Percentiles rank a stretch among this genome's conserved stretches.
phyloP scores from a whole-genome alignment of 2,888 invertebrate genomes.

The Drosophila hamatofila region DNA sequence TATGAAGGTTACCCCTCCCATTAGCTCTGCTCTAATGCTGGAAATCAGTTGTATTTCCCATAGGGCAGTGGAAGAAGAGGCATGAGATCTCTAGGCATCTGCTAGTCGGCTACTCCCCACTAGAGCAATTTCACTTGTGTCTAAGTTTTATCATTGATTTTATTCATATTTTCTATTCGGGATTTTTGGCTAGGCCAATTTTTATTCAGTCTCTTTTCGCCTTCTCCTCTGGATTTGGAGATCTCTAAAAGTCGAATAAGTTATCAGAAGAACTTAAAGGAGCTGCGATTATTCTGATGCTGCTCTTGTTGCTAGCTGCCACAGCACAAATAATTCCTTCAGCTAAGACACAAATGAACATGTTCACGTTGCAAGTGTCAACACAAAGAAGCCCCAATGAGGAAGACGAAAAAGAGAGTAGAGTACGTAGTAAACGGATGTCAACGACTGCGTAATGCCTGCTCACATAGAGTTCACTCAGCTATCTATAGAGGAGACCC shows the following conservation, averaged over 20 bases:
- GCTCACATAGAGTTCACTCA: not conserved
- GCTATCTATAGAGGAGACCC: too few species aligned
- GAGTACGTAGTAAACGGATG: not conserved
- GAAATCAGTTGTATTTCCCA: too few species aligned
- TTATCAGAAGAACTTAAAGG: not conserved
- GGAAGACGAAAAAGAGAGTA: not conserved
- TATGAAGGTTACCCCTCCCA: too few species aligned
- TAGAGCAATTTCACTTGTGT: not conserved
- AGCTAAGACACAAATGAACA: constrained; percentile 64
- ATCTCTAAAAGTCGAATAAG: too few species aligned
- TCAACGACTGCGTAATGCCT: not conserved
- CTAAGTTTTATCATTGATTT: not conserved
- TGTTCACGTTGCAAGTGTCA: constrained; percentile 74
- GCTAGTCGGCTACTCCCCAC: not conserved
- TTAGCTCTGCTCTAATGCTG: too few species aligned
- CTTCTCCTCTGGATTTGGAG: not conserved
- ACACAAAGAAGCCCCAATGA: constrained; percentile 47
- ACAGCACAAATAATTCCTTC: not conserved
- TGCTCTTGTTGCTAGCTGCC: not conserved
- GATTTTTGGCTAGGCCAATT: not conserved
- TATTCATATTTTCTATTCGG: not conserved
- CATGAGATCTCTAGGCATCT: too few species aligned
- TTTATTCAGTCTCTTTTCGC: not conserved
- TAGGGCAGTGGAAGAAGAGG: too few species aligned
- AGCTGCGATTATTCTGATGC: not conserved